Base-by-base conservation (phyloP, 2,797 vertebrate genomes). In the Alauda arvensis region DNA sequence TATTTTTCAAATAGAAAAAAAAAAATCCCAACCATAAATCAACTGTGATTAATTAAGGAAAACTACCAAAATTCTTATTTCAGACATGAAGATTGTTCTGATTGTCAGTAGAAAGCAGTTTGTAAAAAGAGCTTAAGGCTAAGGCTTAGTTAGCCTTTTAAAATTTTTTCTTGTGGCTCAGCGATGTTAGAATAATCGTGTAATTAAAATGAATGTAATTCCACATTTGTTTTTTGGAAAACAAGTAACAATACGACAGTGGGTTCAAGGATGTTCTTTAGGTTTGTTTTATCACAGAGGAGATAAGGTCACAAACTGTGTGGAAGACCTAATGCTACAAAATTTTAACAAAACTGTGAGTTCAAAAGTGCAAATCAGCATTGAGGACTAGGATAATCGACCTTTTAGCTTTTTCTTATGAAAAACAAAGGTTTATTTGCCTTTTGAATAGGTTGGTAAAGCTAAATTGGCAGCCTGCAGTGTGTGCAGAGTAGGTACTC, bases 371-470 rank as follows among this genome's bases (percentile, higher is more conserved):
- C 69, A 93, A 89, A 91, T 90, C 49, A 65, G 26, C 21, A 57
- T 69, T 61, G 40, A 87, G 40, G 83, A 67, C 81, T 43, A 85
- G 78, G 49, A 83, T 94, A 95, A 95, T 91, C 94, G 92, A 63
- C 70, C 80, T 91, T 96, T 94, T 93, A 92, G 91, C 85, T 94
- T 93, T 92, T 89, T 39, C 69, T 93, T 95, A 75, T 71, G 87
- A 90, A 96, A 96, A 96, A 80, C 66, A 93, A 94, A 90, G 62
- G 48, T 91, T 93, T 95, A 70, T 95, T 96, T 96, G 70, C 62
- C 92, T 93, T 95, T 95, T 95, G 95, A 96, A 94, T 93, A 83
- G 86, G 28, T 66, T 75, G 79, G 48, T 93, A 90, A 94, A 96
- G 91, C 94, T 53, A 89, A 95, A 92, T 74, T 92, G 81, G 90